These are phyloP conservation scores for Cryptoleucopteryx plumbea DNA, from an alignment of 2,113 vertebrate species.

Conservation along the genomic window DNA sequence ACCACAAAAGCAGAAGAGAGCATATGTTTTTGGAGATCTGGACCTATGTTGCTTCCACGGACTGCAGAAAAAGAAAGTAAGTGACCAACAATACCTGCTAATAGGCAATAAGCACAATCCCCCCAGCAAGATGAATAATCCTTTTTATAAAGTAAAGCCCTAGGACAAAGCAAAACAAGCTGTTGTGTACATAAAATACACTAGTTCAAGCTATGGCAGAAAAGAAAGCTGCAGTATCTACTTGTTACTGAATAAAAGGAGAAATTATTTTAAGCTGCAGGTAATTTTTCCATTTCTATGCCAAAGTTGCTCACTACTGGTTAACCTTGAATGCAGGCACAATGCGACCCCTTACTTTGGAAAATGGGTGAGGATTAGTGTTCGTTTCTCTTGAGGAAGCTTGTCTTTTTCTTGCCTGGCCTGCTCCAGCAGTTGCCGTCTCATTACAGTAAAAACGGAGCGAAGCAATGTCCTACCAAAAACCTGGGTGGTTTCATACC, in stretches of 20 bases:
- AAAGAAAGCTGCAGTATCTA: background rate
- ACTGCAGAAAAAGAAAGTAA: background rate
- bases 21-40: background rate
- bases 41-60: background rate
- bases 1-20: background rate
- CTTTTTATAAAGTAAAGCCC: background rate
- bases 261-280: background rate
- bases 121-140: background rate
- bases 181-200: background rate
- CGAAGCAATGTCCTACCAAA: conserved; percentile 93
- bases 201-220: background rate
- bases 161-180: background rate
- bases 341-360: conserved; percentile 84
- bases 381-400: conserved; percentile 93
- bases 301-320: background rate
- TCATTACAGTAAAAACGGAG: conserved; percentile 96
- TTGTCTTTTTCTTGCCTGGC: conserved; percentile 98
- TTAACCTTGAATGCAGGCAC: background rate
- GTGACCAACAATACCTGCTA: background rate
- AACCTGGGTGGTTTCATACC: conserved; percentile 95
- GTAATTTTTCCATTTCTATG: background rate
- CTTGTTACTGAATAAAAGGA: background rate
- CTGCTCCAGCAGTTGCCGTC: conserved; percentile 93
- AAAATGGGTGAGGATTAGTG: conserved; percentile 97
- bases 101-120: background rate